Evolutionary conservation across 1,140 invertebrate genomes (phyloP).

Genomic region (Elymnias hypermnestra): DNA sequence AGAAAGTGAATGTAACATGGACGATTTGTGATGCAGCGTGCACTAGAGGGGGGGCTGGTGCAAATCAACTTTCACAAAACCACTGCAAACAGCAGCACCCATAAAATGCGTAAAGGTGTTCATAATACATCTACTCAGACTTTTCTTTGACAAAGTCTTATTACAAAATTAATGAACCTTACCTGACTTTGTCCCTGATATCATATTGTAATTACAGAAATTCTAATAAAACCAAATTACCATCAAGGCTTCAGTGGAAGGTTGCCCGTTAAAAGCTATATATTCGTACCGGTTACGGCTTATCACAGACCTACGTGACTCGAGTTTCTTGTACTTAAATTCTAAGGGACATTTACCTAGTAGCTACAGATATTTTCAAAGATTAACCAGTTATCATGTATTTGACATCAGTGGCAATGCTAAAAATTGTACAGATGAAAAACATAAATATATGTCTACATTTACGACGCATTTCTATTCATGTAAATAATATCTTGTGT

Average conservation of each 20-base stretch:
- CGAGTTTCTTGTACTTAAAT: slow-evolving; percentile 14
- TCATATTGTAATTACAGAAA: background rate
- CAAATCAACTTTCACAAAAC: slow-evolving; percentile 62
- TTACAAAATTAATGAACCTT: no score
- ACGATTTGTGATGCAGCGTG: slow-evolving; percentile 27
- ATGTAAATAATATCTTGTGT: slow-evolving; percentile 10
- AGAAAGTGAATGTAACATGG: slow-evolving; percentile 46
- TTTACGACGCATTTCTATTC: slow-evolving; percentile 2
- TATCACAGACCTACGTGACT: slow-evolving; percentile 43
- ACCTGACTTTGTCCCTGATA: no score
- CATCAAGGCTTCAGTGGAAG: background rate
- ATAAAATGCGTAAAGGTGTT: slow-evolving; percentile 29
- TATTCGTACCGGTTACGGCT: slow-evolving; percentile 40
- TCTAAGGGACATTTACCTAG: slow-evolving; percentile 13
- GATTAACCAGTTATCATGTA: slow-evolving; percentile 6
- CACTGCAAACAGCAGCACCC: slow-evolving; percentile 26
- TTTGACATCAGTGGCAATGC: background rate
- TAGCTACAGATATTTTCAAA: slow-evolving; percentile 2
- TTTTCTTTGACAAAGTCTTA: no score
- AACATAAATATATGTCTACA: no score
- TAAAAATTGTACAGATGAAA: background rate
- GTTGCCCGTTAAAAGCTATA: slow-evolving; percentile 17
- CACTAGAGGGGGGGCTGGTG: slow-evolving; percentile 30
- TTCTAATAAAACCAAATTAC: background rate
- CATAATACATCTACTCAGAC: no score